Percentiles rank a stretch among this genome's conserved stretches.
phyloP scores from a whole-genome alignment of 2,888 invertebrate species.

The Morpho deidamia region DNA sequence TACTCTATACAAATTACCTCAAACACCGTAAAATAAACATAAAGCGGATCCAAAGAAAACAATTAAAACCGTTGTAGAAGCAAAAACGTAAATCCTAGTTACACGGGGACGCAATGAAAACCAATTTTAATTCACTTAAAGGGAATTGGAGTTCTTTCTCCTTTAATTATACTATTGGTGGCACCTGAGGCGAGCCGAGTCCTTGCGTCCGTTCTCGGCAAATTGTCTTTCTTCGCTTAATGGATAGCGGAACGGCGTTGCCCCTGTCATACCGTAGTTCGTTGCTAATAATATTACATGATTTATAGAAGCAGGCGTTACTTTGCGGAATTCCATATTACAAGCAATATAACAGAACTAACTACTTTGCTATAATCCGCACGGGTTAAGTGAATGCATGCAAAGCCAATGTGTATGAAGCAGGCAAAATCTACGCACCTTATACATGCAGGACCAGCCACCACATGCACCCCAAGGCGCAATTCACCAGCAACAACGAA shows the following conservation, averaged over 20 bases:
- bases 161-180: slow-evolving; percentile 65
- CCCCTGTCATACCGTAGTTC: slow-evolving; percentile 30
- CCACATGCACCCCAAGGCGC: too few relatives aligned
- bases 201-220: slow-evolving; percentile 34
- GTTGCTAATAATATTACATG: neutral
- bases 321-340: too few relatives aligned
- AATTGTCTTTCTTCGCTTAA: slow-evolving; percentile 50
- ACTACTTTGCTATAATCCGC: too few relatives aligned
- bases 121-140: slow-evolving; percentile 50
- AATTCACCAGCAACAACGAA: too few relatives aligned
- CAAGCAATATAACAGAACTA: too few relatives aligned
- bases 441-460: too few relatives aligned
- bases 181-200: slow-evolving; percentile 54
- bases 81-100: slow-evolving; percentile 33
- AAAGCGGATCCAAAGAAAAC: slow-evolving; percentile 24
- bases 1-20: slow-evolving; percentile 13
- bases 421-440: too few relatives aligned
- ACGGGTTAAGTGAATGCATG: too few relatives aligned
- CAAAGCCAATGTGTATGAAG: too few relatives aligned
- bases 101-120: slow-evolving; percentile 30
- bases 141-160: slow-evolving; percentile 49
- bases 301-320: too few relatives aligned
- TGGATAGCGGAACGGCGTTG: slow-evolving; percentile 25
- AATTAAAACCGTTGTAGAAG: slow-evolving; percentile 24
- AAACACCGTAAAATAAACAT: slow-evolving; percentile 23